Base-by-base conservation (phyloP, 2,797 vertebrate genomes). In the Pangasius sanitwongsei region DNA sequence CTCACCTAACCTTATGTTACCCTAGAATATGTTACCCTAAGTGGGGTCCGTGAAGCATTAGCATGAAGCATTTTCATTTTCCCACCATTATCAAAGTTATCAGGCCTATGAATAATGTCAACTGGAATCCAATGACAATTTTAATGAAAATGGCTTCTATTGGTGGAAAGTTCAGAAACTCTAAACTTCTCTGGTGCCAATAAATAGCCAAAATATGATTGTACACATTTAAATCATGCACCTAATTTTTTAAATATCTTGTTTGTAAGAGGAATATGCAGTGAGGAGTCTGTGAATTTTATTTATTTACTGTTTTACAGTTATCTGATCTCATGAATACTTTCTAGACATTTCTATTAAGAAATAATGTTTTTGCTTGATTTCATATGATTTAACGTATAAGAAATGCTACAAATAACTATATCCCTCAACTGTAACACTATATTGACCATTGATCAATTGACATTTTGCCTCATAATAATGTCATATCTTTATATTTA, bases 281-380 rank as follows among this genome's bases (percentile, higher is more conserved):
- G 20, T 6, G 13, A 82, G 11, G 11, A 83, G 6, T 80, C 16
- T 37, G n/a, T 81, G 3, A 23, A 57, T 34, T 81, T 23, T 59
- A 34, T 85, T 70, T 70, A 85, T 53, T 53, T 31, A 69, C 31
- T 53, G 44, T 69, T 85, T 85, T 23, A 84, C n/a, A 70, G 41
- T 65, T 48, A 67, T 48, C 25, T 48, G 28, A 70, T 70, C 65
- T 53, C 28, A 55, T 50, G 44, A 69, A 69, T 69, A 69, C 5
- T 34, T 53, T 85, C 16, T 23, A 67, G 83, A 31, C 23, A 13
- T 20, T 67, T 69, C 63, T 69, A 28, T 70, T 57, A 25, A 70
- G 11, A 70, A 48, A 63, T 6, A 31, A 50, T 48, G 7, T 2
- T 18, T 81, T 83, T 63, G 34, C 11, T 61, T 61, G 20, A 59